Base-by-base conservation (phyloP, 2,797 vertebrate genomes). In the Enteromius radiatus region DNA sequence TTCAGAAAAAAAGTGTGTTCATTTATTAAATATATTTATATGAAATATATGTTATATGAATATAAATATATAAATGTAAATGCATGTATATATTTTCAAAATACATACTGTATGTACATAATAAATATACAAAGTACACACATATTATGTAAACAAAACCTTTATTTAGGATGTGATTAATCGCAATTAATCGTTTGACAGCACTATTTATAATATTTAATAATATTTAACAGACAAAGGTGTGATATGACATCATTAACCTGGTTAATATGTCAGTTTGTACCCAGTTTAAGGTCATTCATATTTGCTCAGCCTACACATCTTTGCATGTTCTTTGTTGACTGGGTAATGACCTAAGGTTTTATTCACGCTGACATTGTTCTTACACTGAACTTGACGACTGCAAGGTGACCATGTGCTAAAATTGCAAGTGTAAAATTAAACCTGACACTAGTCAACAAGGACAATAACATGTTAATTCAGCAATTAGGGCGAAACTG, bases 341-440 rank as follows among this genome's bases (percentile, higher is more conserved):
- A n/a, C 26, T 38, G 59, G 33, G n/a, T 38, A 75, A 75, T 81
- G 59, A 81, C 45, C 59, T 23, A 67, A 7, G 33, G 61, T 54
- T 63, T 64, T 52, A 36, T 65, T 78, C 21, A 78, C 21, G 4
- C 28, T 63, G 43, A 71, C 8, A 23, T 17, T 80, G 12, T 49
- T 71, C 23, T 61, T 15, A 80, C 4, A 31, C 26, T 80, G 71
- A 75, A 82, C 70, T 31, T 43, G 61, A n/a, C 75, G 80, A 75
- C 70, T n/a, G 5, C 4, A 41, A 23, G 21, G 8, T 70, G 67
- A 54, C 61, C 41, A 33, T 65, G 7, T 63, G 19, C 68, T 31
- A 2, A 31, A 17, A 19, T 80, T 33, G 54, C 41, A 63, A 47
- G 15, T 36, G 6, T 36, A 36, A 36, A 47, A 80, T 31, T 21